Conservation (phyloP, 1,140 invertebrate species). For the Drosophila melanica region DNA sequence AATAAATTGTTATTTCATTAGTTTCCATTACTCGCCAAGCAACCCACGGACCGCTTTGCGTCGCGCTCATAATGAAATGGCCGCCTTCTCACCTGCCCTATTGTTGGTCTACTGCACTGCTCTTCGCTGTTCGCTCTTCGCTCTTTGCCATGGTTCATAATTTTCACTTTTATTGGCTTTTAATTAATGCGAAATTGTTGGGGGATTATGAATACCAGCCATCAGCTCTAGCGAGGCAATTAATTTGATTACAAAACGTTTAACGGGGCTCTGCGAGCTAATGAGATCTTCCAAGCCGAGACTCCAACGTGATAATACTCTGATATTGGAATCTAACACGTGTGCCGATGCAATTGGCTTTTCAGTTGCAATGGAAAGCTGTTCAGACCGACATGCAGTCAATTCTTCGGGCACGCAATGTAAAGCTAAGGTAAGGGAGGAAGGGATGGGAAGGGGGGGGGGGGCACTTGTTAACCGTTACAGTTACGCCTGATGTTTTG, state of each 20-base stretch:
- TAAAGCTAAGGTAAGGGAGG: no score
- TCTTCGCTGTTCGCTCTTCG: neutral
- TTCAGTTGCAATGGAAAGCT: neutral
- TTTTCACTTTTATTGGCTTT: conserved; percentile 74
- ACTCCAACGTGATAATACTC: neutral
- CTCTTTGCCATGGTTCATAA: conserved; percentile 32
- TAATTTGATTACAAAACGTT: conserved; percentile 78
- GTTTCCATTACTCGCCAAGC: conserved; percentile 64
- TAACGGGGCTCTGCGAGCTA: conserved; percentile 28
- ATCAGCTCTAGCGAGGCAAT: conserved; percentile 63
- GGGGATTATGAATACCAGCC: conserved; percentile 67
- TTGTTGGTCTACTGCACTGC: neutral
- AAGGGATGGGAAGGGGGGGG: neutral
- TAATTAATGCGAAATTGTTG: conserved; percentile 77
- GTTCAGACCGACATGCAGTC: neutral
- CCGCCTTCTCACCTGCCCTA: conserved; percentile 45
- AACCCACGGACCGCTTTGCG: conserved; percentile 44
- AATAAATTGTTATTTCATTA: conserved; percentile 80
- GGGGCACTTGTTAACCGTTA: neutral
- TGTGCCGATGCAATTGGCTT: neutral
- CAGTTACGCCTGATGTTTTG: conserved; percentile 1
- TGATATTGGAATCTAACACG: conserved; percentile 5
- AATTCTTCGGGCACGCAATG: neutral
- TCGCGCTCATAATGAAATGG: conserved; percentile 51
- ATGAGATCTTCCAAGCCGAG: conserved; percentile 13